Evolutionary conservation across 2,888 invertebrate species (phyloP).

Genomic region (Ophion ellenae): DNA sequence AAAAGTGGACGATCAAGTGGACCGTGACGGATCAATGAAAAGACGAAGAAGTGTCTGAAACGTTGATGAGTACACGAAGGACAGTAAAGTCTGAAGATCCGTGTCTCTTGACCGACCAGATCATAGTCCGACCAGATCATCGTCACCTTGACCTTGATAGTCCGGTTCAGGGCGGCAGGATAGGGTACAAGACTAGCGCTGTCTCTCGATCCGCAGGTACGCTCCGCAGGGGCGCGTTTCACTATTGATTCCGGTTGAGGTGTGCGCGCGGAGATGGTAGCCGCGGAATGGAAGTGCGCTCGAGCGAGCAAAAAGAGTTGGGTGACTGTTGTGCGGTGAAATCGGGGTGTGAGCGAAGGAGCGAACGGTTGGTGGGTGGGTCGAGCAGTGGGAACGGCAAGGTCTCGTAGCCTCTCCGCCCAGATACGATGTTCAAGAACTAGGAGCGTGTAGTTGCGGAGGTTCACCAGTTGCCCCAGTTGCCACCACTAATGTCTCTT

Average conservation of each 20-base stretch:
- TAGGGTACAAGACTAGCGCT: conserved; percentile 41
- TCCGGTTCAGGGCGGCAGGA: too few relatives aligned
- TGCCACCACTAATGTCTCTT: conserved; percentile 78
- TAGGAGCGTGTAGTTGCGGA: conserved; percentile 58
- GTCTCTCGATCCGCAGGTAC: conserved; percentile 65
- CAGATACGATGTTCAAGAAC: conserved; percentile 23
- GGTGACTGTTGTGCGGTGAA: conserved; percentile 34
- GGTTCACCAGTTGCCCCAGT: conserved; percentile 73
- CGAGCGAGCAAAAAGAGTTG: conserved; percentile 48
- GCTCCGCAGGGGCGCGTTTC: conserved; percentile 65
- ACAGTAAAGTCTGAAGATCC: conserved; percentile 40
- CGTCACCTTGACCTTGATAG: too few relatives aligned
- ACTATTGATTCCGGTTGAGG: conserved; percentile 75
- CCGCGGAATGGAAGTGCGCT: conserved; percentile 61
- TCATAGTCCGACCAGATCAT: too few relatives aligned
- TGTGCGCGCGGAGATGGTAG: conserved; percentile 63
- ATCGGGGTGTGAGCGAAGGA: conserved; percentile 19
- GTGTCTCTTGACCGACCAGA: too few relatives aligned
- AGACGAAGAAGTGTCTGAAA: too few relatives aligned
- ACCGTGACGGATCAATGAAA: too few relatives aligned
- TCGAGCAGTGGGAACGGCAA: conserved; percentile 12
- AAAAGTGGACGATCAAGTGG: too few relatives aligned
- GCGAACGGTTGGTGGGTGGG: conserved; percentile 29
- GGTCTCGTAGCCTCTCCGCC: conserved; percentile 10
- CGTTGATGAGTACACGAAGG: conserved; percentile 6